Base-by-base conservation (phyloP, 2,888 invertebrate species). In the Galeruca laticollis region DNA sequence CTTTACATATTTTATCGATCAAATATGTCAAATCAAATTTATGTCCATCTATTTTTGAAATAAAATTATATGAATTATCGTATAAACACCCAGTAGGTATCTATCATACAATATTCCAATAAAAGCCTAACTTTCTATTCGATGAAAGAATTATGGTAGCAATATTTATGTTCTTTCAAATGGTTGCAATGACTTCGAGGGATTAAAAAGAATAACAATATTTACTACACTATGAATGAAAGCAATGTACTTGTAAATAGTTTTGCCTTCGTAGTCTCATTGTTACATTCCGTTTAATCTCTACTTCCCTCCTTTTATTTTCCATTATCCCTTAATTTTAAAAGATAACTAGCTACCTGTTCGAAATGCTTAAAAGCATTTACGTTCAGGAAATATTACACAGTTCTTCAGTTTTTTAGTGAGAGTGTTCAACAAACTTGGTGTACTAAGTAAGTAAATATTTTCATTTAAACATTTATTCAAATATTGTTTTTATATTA, bases 341-440 rank as follows among this genome's bases (percentile, higher is more conserved):
- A 56, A 18, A 49, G 43, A 57, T 65, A 65, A 65, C 57, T 43
- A 6, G 47, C 65, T 57, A 57, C 65, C 57, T 64, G 56, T 49
- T 47, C 31, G 47, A 57, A 49, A 20, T 47, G 21, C 21, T 11
- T 47, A 65, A 65, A 65, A 49, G 57, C 35, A 15, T 35, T 65
- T 57, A 35, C 47, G 57, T 40, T 15, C 26, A 15, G 15, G n/a
- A 56, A 33, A 47, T 49, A 31, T 57, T 47, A 52, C 33, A 18
- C 35, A 65, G 47, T 65, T 57, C 13, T 43, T 52, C 13, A 56
- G 10, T n/a, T n/a, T n/a, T 65, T 57, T 18, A 20, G 33, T 47
- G 57, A 57, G 35, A 33, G 54, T 62, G 51, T 35, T 51, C 21
- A 20, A 21, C 51, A 40, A 40, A 21, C 9, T 9, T 9, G 26